A percentile compares a stretch with the other conserved stretches of the same genome.
Evolutionary conservation across 37 sponge, comb jelly and placozoan genomes (phyloP).

Genomic region (Agelas oroides): DNA sequence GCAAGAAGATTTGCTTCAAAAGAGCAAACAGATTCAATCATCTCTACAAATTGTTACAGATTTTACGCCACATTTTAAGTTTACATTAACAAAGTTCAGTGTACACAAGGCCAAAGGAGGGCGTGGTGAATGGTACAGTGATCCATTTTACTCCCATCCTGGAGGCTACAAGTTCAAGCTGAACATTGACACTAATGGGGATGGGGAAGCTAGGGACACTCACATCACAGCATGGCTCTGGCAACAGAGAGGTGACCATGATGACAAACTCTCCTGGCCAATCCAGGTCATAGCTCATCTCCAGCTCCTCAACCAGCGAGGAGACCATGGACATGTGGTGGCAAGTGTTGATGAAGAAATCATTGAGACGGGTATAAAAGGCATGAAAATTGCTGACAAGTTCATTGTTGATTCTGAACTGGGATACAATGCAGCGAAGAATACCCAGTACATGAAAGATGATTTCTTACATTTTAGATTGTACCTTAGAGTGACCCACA

Average conservation of each 20-base stretch:
- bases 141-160: background rate
- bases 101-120: background rate
- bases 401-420: no score
- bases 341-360: no score
- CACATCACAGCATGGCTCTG: background rate
- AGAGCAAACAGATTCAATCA: no score
- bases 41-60: no score
- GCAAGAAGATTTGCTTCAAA: no score
- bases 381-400: no score
- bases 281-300: background rate
- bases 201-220: background rate
- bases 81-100: background rate
- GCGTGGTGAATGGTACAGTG: background rate
- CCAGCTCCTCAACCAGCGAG: background rate
- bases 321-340: background rate
- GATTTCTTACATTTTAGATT: no score
- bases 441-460: no score
- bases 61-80: no score
- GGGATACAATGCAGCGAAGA: no score
- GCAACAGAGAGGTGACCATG: background rate
- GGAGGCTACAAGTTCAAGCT: slow-evolving; percentile 3
- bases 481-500: no score
- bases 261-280: background rate
- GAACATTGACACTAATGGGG: background rate
- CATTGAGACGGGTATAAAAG: no score